phyloP scores from a whole-genome alignment of 1,140 invertebrate species.

The Eubasilissa regina region DNA sequence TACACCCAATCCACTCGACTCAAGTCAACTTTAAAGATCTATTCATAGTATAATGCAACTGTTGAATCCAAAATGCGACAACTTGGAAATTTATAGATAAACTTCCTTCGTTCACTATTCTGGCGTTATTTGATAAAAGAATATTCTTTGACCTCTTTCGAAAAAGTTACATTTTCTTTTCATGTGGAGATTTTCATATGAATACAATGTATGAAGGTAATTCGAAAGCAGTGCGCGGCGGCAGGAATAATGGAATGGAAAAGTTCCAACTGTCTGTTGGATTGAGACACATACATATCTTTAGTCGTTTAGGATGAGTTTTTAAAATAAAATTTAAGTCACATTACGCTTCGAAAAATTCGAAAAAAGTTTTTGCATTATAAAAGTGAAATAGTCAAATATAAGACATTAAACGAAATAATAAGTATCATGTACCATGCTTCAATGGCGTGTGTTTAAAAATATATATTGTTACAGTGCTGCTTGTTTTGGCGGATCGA shows the following conservation, averaged over 20 bases:
- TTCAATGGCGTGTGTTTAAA: too few species aligned
- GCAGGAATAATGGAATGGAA: conserved; percentile 33
- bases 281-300: conserved; percentile 12
- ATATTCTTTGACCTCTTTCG: conserved; percentile 52
- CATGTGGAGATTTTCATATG: conserved; percentile 51
- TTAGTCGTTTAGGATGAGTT: conserved; percentile 2
- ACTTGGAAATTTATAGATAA: conserved; percentile 50
- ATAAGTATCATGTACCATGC: too few species aligned
- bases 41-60: conserved; percentile 22
- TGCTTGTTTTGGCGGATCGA: too few species aligned
- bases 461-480: too few species aligned
- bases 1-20: too few species aligned
- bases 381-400: too few species aligned
- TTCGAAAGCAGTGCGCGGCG: conserved; percentile 12
- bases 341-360: not conserved
- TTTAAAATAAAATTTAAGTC: not conserved
- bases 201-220: conserved; percentile 46
- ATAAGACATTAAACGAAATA: too few species aligned
- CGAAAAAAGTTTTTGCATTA: too few species aligned
- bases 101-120: conserved; percentile 45
- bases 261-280: conserved; percentile 34
- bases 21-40: too few species aligned
- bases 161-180: conserved; percentile 50
- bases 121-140: conserved; percentile 52
- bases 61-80: conserved; percentile 27